These are phyloP conservation scores for Sylvia atricapilla DNA, from an alignment of 2,113 vertebrate genomes.

Conservation along the genomic window DNA sequence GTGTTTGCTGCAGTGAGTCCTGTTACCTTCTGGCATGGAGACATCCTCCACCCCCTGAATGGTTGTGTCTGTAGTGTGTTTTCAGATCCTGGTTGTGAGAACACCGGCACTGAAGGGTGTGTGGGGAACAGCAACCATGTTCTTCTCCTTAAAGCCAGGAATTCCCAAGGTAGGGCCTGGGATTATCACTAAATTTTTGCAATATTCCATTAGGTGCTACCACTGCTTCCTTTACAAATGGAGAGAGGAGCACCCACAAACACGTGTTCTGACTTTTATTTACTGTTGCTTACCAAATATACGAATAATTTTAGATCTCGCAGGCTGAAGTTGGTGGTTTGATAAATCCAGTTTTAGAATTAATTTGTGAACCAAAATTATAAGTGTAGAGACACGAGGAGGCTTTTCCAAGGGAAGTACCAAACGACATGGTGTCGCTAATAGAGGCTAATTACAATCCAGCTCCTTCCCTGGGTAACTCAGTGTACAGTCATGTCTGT, in stretches of 20 bases:
- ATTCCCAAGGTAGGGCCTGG: background rate
- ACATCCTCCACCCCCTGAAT: background rate
- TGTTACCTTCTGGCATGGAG: background rate
- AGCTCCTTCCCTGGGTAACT: conserved; percentile 12
- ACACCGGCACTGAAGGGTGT: background rate
- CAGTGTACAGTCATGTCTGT: background rate
- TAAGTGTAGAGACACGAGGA: background rate
- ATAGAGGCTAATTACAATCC: background rate
- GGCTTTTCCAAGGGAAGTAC: conserved; percentile 29
- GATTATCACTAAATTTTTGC: background rate
- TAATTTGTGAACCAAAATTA: background rate
- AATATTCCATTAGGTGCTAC: background rate
- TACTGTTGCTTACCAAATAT: background rate
- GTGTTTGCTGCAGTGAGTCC: background rate
- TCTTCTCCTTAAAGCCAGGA: background rate
- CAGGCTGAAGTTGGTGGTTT: background rate
- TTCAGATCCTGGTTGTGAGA: background rate
- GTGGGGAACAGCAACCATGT: background rate
- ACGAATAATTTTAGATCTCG: background rate
- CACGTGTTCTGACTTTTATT: background rate
- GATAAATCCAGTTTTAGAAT: background rate
- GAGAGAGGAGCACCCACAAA: background rate
- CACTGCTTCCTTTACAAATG: background rate
- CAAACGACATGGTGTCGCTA: background rate
- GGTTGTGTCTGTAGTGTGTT: background rate